Percentiles rank a stretch among this genome's conserved stretches.
These are phyloP conservation scores for Australoheros facetus DNA, from an alignment of 2,797 vertebrate genomes.

Conservation along the genomic window DNA sequence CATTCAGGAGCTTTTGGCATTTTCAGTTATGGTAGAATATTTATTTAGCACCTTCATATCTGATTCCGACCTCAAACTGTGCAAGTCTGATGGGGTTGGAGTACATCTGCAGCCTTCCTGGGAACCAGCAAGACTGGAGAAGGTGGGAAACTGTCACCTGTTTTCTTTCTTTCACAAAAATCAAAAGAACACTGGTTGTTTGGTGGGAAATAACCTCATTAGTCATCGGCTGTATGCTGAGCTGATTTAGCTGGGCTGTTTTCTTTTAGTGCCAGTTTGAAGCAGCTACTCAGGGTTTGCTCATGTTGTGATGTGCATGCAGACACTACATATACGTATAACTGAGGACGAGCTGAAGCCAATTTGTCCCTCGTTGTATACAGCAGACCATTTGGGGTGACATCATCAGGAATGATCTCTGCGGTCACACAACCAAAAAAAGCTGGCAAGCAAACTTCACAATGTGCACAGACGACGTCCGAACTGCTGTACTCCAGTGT, in stretches of 20 bases:
- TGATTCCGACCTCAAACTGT: background rate
- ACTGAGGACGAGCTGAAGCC: background rate
- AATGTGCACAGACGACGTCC: background rate
- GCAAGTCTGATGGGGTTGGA: background rate
- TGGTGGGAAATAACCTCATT: background rate
- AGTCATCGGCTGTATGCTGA: background rate
- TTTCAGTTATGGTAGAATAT: background rate
- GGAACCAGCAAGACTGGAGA: too few species aligned
- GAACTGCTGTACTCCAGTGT: background rate
- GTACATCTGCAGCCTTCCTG: too few species aligned
- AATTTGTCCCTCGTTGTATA: background rate
- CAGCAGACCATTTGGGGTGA: background rate
- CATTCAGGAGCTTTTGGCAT: background rate
- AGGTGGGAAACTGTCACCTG: background rate
- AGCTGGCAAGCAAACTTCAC: too few species aligned
- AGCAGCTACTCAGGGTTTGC: too few species aligned
- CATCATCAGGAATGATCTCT: background rate
- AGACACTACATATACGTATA: background rate
- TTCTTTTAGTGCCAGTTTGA: too few species aligned
- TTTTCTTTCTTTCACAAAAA: background rate
- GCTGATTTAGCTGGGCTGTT: background rate
- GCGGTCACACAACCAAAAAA: background rate
- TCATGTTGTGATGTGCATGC: background rate
- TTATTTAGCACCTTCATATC: background rate
- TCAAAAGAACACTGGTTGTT: background rate